Evolutionary conservation across 2,797 vertebrate genomes (phyloP), one percentile per base, ranked within the genome.

Genomic region (Eulemur rubriventer): DNA sequence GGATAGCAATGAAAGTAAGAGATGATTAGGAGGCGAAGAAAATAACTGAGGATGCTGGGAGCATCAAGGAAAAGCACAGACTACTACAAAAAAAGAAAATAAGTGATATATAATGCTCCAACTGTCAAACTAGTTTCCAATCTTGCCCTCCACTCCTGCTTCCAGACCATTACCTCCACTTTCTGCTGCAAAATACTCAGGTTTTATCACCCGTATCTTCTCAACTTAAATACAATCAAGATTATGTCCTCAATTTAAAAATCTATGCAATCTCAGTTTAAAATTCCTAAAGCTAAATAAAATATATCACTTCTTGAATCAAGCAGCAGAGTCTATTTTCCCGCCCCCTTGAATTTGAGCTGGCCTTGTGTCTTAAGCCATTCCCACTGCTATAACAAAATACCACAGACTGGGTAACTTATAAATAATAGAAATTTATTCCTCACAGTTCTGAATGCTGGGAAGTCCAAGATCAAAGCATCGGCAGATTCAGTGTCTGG

Each of bases 1-100:
- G 35, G 90, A 30, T 7, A 83, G 46, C 18, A 93, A 85, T 38
- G 67, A 70, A 93, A 93, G 20, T 67, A 59, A 89, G 57, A 50
- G 7, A 55, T 61, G 14, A 28, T 89, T 76, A 94, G 41, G 24
- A 28, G n/a, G 13, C 6, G 5, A 33, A n/a, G 67, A 33, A 76
- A 92, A 17, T 28, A 55, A 8, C 1, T 1, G 20, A 80, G 7
- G 52, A 41, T 69, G 22, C 48, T 72, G 24, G 41, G 38, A 22
- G 20, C 46, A 52, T 33, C 18, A 57, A 78, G 81, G 50, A 59
- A 18, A 73, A 65, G 50, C 12, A 61, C 26, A 50, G 55, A 43
- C 4, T 35, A 91, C 4, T 7, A 17, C 43, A 17, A 75, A 4
- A 6, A 22, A 72, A 72, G 26, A 28, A 81, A 50, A 24, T 10